Evolutionary conservation across 1,140 invertebrate genomes (phyloP).

Genomic region (Drosophila lini): DNA sequence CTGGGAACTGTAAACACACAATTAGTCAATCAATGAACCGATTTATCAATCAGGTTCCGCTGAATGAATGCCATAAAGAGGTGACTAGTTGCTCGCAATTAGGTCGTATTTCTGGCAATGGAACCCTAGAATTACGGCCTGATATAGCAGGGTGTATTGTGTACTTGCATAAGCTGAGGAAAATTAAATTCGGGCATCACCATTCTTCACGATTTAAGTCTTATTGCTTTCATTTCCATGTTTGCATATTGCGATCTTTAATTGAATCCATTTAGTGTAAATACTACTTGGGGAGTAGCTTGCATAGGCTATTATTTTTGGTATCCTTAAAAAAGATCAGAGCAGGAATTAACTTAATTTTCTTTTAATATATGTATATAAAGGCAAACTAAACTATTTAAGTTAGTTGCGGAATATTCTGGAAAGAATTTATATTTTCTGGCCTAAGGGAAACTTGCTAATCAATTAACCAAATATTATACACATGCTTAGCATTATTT

Average conservation of each 20-base stretch:
- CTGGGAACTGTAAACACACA: conserved; percentile 44
- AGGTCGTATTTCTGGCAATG: conserved; percentile 22
- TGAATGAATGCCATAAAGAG: conserved; percentile 12
- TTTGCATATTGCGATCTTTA: background rate
- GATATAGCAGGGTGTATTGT: background rate
- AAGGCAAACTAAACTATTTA: too few species aligned
- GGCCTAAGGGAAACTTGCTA: background rate
- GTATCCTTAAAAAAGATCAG: background rate
- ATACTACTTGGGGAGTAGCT: background rate
- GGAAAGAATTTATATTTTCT: too few species aligned
- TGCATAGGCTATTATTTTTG: background rate
- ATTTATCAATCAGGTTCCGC: conserved; percentile 44
- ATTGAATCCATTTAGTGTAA: background rate
- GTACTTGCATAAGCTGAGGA: background rate
- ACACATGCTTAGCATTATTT: too few species aligned
- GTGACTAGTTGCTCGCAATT: conserved; percentile 32
- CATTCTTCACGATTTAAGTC: background rate
- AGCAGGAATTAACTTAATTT: background rate
- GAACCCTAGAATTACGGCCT: conserved; percentile 2
- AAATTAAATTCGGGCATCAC: background rate
- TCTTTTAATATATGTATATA: background rate
- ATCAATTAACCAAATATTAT: background rate
- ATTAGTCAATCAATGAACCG: conserved; percentile 40
- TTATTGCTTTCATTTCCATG: background rate
- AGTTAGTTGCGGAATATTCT: too few species aligned